phyloP scores from a whole-genome alignment of 2,888 invertebrate genomes.

The Lamellibrachia satsuma region DNA sequence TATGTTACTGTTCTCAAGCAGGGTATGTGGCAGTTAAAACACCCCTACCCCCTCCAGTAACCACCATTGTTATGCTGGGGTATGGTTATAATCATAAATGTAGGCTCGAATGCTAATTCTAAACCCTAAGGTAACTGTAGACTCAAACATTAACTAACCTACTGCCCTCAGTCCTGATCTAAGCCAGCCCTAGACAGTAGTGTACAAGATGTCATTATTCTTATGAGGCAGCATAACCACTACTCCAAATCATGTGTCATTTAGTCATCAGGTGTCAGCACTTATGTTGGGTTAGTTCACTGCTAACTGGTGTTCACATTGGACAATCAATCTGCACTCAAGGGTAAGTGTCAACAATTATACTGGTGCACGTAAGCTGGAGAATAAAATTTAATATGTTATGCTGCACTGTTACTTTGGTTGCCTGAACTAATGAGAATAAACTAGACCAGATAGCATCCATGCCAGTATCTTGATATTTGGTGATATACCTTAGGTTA shows the following conservation, averaged over 20 bases:
- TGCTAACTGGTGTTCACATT: neutral
- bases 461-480: neutral
- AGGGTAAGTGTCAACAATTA: neutral
- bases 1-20: neutral
- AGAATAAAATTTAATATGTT: too few species aligned
- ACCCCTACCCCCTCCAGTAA: neutral
- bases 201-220: too few species aligned
- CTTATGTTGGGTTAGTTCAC: neutral
- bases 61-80: neutral
- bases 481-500: neutral
- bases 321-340: neutral
- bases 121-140: neutral
- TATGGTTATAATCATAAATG: neutral
- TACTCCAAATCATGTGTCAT: neutral
- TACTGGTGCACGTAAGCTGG: neutral
- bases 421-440: neutral
- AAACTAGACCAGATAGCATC: conserved; percentile 3
- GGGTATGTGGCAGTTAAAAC: neutral
- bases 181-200: too few species aligned
- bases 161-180: neutral
- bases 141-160: neutral
- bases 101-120: neutral
- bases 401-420: neutral
- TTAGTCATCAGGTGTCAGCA: neutral
- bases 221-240: neutral